These are phyloP conservation scores for Crambe crambe DNA, from an alignment of 37 sponge, comb jelly and placozoan genomes.

Conservation along the genomic window DNA sequence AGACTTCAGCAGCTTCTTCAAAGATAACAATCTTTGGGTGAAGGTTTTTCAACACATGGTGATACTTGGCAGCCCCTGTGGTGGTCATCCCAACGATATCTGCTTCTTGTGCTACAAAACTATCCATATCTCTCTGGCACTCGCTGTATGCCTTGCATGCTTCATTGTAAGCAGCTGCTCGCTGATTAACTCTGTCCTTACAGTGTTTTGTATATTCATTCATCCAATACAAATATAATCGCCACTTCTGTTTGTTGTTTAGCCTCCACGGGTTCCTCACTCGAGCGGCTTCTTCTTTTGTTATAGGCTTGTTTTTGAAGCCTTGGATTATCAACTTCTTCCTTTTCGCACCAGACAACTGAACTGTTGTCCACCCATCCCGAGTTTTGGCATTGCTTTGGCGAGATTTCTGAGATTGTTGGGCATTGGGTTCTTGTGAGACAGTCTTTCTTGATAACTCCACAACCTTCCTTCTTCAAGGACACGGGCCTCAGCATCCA, in stretches of 20 bases:
- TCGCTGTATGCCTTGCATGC: conserved; percentile 23
- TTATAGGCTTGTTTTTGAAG: conserved; percentile 49
- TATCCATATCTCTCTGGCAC: conserved; percentile 44
- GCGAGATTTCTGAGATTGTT: background rate
- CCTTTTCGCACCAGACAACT: conserved; percentile 27
- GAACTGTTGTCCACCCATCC: conserved; percentile 43
- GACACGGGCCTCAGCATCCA: conserved; percentile 64
- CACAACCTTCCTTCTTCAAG: conserved; percentile 58
- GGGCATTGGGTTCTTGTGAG: background rate
- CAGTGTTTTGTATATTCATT: conserved; percentile 10
- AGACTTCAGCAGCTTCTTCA: conserved; percentile 97
- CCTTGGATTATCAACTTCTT: conserved; percentile 40
- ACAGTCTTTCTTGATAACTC: background rate
- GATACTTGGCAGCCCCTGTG: conserved; percentile 90
- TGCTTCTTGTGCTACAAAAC: conserved; percentile 39
- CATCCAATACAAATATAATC: conserved; percentile 71
- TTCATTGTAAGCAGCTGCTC: conserved; percentile 31
- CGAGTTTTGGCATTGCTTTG: background rate
- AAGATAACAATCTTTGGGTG: conserved; percentile 89
- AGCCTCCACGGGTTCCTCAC: conserved; percentile 38
- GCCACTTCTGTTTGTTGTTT: conserved; percentile 41
- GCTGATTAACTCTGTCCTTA: conserved; percentile 1
- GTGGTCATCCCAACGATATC: conserved; percentile 94
- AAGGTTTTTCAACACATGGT: conserved; percentile 56
- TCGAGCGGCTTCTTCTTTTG: conserved; percentile 14